These are phyloP conservation scores for Hypomecis atomaria DNA, from an alignment of 2,888 invertebrate species.

Conservation along the genomic window DNA sequence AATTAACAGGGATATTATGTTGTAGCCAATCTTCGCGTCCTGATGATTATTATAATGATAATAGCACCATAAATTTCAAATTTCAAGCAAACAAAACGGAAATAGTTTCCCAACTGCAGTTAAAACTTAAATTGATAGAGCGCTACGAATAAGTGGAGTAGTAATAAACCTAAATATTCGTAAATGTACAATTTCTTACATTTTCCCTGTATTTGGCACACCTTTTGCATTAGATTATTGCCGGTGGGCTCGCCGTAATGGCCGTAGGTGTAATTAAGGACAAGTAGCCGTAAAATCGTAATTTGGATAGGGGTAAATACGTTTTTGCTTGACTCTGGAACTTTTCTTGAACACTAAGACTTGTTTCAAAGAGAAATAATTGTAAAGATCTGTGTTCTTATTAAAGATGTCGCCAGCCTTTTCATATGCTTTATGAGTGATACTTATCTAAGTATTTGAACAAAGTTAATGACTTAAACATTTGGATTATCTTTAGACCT, in stretches of 20 bases:
- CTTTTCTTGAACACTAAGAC: too few species aligned
- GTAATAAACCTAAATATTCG: constrained; percentile 33
- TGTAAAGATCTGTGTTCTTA: too few species aligned
- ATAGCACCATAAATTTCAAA: too few species aligned
- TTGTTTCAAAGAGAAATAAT: too few species aligned
- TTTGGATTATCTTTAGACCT: too few species aligned
- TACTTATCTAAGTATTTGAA: too few species aligned
- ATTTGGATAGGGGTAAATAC: constrained; percentile 22
- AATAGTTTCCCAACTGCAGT: constrained; percentile 5
- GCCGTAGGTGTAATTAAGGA: constrained; percentile 49
- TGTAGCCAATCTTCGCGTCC: too few species aligned
- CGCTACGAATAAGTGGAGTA: background rate
- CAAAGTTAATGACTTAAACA: too few species aligned
- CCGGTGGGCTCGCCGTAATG: constrained; percentile 41
- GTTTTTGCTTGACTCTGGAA: background rate
- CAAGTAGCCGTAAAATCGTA: constrained; percentile 34
- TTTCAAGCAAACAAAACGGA: constrained; percentile 4
- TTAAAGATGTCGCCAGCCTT: too few species aligned
- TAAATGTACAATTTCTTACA: constrained; percentile 37
- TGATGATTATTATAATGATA: too few species aligned
- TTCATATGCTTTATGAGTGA: too few species aligned
- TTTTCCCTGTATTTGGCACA: constrained; percentile 47
- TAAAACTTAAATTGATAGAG: constrained; percentile 38
- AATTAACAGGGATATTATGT: too few species aligned
- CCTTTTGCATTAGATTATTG: constrained; percentile 48